A percentile compares a stretch with the other conserved stretches of the same genome.
Evolutionary conservation across 2,797 vertebrate genomes (phyloP).

Genomic region (Neoniphon sammara): DNA sequence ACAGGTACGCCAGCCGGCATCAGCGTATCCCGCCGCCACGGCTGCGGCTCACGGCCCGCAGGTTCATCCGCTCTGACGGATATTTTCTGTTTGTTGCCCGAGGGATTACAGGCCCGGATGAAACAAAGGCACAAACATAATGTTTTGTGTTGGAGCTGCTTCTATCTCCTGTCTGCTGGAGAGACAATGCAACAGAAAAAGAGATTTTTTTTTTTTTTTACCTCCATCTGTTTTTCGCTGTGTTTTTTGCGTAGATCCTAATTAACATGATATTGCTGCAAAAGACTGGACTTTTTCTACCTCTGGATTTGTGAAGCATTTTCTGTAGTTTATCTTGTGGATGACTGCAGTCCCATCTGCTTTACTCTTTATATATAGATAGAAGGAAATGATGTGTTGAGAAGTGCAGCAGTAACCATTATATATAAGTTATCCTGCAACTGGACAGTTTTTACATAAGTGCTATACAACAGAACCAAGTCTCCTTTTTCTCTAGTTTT

Average conservation of each 20-base stretch:
- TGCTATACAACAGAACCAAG: too few relatives aligned
- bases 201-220: background rate
- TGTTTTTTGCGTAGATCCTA: constrained; percentile 24
- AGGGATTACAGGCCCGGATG: constrained; percentile 69
- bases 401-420: too few relatives aligned
- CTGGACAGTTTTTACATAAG: too few relatives aligned
- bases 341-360: background rate
- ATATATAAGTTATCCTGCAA: too few relatives aligned
- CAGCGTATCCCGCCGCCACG: constrained; percentile 67
- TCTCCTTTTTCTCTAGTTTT: too few relatives aligned
- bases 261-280: constrained; percentile 38
- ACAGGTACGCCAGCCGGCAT: constrained; percentile 82
- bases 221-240: constrained; percentile 37
- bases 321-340: background rate
- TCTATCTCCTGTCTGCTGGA: constrained; percentile 54
- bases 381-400: background rate
- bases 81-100: constrained; percentile 83
- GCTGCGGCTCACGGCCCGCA: constrained; percentile 63
- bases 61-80: constrained; percentile 78
- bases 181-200: constrained; percentile 16
- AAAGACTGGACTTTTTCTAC: constrained; percentile 20
- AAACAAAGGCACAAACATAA: constrained; percentile 79
- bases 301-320: constrained; percentile 11
- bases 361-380: too few relatives aligned
- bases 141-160: constrained; percentile 77